A percentile compares a stretch with the other conserved stretches of the same genome.
Conservation (phyloP, 2,888 invertebrate genomes). For the Campoletis raptor region DNA sequence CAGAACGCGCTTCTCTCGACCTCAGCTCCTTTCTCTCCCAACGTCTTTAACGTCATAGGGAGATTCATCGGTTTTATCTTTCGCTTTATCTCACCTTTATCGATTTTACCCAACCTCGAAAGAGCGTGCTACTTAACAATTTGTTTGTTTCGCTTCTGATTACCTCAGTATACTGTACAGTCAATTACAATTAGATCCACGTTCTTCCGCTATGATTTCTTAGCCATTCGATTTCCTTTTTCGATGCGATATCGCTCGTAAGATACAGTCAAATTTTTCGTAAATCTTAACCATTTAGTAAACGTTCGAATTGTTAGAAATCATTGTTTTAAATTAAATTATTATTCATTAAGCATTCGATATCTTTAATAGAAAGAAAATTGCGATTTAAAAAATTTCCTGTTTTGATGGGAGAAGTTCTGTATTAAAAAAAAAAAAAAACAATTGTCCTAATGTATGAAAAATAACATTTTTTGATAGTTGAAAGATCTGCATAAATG, state of each 20-base stretch:
- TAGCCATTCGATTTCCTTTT: conserved; percentile 25
- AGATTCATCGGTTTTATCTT: conserved; percentile 57
- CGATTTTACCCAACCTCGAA: conserved; percentile 8
- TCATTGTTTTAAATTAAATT: no score
- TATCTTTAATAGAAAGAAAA: background rate
- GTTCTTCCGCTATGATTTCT: conserved; percentile 40
- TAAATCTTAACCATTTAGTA: background rate
- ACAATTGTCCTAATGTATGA: no score
- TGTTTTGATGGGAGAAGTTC: background rate
- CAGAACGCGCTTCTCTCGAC: conserved; percentile 42
- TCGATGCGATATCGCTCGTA: background rate
- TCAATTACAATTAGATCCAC: conserved; percentile 56
- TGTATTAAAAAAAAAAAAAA: no score
- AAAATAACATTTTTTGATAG: no score
- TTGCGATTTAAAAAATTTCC: background rate
- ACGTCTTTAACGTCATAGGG: conserved; percentile 39
- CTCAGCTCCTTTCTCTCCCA: conserved; percentile 63
- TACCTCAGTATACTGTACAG: conserved; percentile 35
- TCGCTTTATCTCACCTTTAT: conserved; percentile 53
- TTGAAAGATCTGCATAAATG: no score
- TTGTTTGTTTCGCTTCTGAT: conserved; percentile 59
- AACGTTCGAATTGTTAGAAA: background rate
- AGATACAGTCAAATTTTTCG: conserved; percentile 38
- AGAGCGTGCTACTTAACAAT: conserved; percentile 55
- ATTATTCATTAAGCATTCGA: background rate